These are phyloP conservation scores for Hylyphantes graminicola DNA, from an alignment of 1,140 invertebrate species.

Conservation along the genomic window DNA sequence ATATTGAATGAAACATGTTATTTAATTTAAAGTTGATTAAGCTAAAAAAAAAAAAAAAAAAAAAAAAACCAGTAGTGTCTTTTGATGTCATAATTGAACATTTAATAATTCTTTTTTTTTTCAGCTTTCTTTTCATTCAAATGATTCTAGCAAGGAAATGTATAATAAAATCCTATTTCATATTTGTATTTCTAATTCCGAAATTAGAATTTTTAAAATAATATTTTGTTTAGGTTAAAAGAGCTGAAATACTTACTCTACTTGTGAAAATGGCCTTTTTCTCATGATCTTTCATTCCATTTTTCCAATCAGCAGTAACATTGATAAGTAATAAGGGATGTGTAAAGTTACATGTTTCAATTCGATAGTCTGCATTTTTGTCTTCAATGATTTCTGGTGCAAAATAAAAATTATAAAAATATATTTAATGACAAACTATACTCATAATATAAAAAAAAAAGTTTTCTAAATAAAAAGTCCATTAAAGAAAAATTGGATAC, in stretches of 20 bases:
- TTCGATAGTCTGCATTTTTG: not conserved
- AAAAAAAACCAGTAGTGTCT: too few relatives aligned
- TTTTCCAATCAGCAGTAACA: constrained; percentile 32
- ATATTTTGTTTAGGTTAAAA: not conserved
- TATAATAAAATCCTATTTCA: not conserved
- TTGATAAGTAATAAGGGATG: constrained; percentile 13
- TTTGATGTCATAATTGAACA: too few relatives aligned
- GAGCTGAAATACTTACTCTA: constrained; percentile 4
- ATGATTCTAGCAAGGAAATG: too few relatives aligned
- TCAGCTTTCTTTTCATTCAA: too few relatives aligned
- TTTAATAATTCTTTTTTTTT: too few relatives aligned
- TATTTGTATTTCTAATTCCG: not conserved
- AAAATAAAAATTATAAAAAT: not conserved
- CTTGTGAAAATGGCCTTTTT: constrained; percentile 20
- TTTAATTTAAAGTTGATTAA: too few relatives aligned
- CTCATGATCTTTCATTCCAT: not conserved
- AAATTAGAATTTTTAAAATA: not conserved
- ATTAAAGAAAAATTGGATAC: not conserved
- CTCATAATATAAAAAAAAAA: constrained; percentile 1
- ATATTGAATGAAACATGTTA: too few relatives aligned
- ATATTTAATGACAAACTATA: not conserved
- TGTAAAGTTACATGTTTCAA: constrained; percentile 1
- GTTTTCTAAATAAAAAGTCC: not conserved
- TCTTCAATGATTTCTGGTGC: constrained; percentile 33
- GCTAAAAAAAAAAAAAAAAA: too few relatives aligned